Percentiles rank a stretch among this genome's conserved stretches.
phyloP scores from a whole-genome alignment of 2,113 vertebrate species.

The Australoheros scitulus region DNA sequence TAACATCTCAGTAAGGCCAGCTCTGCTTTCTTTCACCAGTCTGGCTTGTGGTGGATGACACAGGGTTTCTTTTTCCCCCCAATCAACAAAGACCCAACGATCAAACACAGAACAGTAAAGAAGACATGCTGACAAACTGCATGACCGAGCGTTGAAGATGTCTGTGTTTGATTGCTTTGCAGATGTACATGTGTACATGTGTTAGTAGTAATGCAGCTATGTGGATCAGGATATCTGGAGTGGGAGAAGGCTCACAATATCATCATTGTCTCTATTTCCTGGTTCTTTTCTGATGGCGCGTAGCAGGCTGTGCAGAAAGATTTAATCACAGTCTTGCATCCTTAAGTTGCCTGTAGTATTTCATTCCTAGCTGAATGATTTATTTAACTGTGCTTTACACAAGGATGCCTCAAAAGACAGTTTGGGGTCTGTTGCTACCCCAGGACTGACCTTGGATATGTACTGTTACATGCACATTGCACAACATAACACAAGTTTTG shows the following conservation, averaged over 20 bases:
- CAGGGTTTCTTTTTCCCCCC: not conserved
- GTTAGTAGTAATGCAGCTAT: not conserved
- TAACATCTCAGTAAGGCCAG: not conserved
- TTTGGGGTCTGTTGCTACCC: not conserved
- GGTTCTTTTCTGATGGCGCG: not conserved
- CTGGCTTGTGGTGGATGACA: conserved; percentile 12
- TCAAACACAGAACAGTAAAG: conserved; percentile 7
- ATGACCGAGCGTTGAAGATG: not conserved
- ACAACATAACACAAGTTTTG: too few relatives aligned
- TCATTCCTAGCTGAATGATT: not conserved
- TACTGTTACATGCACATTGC: conserved; percentile 16
- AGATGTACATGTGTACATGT: conserved; percentile 21
- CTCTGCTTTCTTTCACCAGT: conserved; percentile 20
- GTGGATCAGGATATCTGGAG: conserved; percentile 18
- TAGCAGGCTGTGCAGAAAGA: not conserved
- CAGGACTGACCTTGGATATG: not conserved
- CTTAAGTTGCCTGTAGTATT: not conserved
- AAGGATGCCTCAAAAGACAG: not conserved
- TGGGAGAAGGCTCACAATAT: conserved; percentile 38
- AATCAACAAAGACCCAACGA: not conserved
- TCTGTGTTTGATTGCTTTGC: conserved; percentile 13
- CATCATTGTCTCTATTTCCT: conserved; percentile 45
- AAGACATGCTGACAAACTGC: not conserved
- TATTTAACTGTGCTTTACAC: not conserved
- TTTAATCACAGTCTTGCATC: too few relatives aligned